These are phyloP conservation scores for Epinephelus moara DNA, from an alignment of 2,113 vertebrate species.

Conservation along the genomic window DNA sequence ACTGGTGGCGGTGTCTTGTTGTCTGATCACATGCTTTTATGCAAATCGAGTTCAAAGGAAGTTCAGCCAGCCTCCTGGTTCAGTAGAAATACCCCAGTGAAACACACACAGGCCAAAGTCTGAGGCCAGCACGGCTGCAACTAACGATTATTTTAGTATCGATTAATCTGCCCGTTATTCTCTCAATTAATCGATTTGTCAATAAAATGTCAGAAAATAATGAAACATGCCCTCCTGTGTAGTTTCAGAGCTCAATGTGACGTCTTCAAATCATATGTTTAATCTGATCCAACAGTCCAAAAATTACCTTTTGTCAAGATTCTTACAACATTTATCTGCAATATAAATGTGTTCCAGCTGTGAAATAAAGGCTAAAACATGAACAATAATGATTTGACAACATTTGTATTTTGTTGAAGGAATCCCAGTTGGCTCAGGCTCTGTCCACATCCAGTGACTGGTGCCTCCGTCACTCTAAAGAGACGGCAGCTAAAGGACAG, in stretches of 20 bases:
- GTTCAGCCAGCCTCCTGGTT: background rate
- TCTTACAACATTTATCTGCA: background rate
- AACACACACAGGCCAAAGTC: background rate
- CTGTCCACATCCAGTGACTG: constrained; percentile 87
- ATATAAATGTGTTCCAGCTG: background rate
- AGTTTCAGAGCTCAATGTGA: no score
- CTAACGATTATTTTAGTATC: no score
- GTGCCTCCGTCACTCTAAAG: constrained; percentile 85
- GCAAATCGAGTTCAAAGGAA: constrained; percentile 26
- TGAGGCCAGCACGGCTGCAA: background rate
- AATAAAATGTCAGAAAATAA: no score
- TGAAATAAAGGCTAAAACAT: background rate
- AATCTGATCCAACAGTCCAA: no score
- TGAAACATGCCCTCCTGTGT: no score
- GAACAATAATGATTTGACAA: background rate
- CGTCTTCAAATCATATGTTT: no score
- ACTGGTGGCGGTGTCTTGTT: background rate
- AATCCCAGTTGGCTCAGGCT: constrained; percentile 85
- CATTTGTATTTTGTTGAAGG: constrained; percentile 75
- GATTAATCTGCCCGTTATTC: no score
- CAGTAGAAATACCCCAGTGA: background rate
- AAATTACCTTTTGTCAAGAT: background rate
- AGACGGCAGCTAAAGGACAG: constrained; percentile 86
- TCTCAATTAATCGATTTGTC: no score
- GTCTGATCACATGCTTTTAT: constrained; percentile 11